Conservation (phyloP, 2,888 invertebrate genomes). For the Malachius bipustulatus region DNA sequence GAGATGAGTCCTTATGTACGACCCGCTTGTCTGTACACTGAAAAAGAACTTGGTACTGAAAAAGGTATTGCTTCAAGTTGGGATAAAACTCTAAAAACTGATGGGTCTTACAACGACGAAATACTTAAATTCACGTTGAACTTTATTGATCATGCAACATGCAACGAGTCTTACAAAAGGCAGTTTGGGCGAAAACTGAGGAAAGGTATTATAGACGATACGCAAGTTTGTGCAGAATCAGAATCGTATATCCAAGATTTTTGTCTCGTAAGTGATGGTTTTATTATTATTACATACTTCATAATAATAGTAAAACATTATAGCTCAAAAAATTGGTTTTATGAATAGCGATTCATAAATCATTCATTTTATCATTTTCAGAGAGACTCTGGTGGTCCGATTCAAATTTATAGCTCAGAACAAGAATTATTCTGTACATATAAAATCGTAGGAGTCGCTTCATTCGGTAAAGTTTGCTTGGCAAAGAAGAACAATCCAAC, state of each 20-base stretch:
- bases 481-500: slow-evolving; percentile 35
- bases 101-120: slow-evolving; percentile 27
- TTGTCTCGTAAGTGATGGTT: slow-evolving; percentile 36
- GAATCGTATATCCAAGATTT: slow-evolving; percentile 37
- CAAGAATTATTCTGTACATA: slow-evolving; percentile 37
- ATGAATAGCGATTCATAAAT: background rate
- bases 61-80: slow-evolving; percentile 38
- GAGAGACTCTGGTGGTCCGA: slow-evolving; percentile 58
- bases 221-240: slow-evolving; percentile 46
- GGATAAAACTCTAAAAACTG: slow-evolving; percentile 36
- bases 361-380: slow-evolving; percentile 26
- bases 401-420: slow-evolving; percentile 33
- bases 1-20: slow-evolving; percentile 31
- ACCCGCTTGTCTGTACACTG: slow-evolving; percentile 38
- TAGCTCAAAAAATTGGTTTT: background rate
- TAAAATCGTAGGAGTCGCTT: slow-evolving; percentile 40
- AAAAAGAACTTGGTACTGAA: slow-evolving; percentile 12
- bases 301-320: too few relatives aligned
- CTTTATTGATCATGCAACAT: slow-evolving; percentile 30
- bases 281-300: too few relatives aligned
- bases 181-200: slow-evolving; percentile 23
- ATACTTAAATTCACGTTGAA: slow-evolving; percentile 42
- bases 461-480: slow-evolving; percentile 37
- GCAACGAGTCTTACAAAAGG: slow-evolving; percentile 29
- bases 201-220: slow-evolving; percentile 36